Evolutionary conservation across 2,888 invertebrate genomes (phyloP).

Genomic region (Drosophila subquinaria): DNA sequence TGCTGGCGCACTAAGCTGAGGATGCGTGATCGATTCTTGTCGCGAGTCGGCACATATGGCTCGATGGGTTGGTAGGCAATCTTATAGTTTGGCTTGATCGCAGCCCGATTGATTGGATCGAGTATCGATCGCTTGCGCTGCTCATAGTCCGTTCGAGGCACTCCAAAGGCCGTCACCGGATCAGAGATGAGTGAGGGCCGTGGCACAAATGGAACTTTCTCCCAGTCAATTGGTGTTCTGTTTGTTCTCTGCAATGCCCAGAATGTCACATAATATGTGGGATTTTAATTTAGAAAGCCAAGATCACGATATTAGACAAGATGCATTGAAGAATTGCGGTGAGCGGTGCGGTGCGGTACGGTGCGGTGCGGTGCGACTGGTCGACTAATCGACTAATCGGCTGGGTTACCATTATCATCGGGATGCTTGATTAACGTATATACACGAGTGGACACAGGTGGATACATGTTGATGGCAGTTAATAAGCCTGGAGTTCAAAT

Average conservation of each 20-base stretch:
- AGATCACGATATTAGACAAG: conserved; percentile 40
- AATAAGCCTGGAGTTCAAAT: conserved; percentile 45
- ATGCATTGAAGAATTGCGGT: conserved; percentile 28
- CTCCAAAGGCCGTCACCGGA: conserved; percentile 94
- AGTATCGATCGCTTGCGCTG: conserved; percentile 85
- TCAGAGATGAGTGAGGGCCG: conserved; percentile 94
- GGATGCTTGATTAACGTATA: conserved; percentile 24
- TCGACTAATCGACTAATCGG: conserved; percentile 23
- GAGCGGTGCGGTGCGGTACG: conserved; percentile 21
- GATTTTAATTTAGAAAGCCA: conserved; percentile 61
- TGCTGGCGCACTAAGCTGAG: conserved; percentile 87
- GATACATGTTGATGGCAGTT: conserved; percentile 33
- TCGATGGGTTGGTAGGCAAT: conserved; percentile 88
- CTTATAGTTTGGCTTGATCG: conserved; percentile 88
- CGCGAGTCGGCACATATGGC: conserved; percentile 90
- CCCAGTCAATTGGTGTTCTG: conserved; percentile 91
- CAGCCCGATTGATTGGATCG: conserved; percentile 87
- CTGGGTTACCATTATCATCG: conserved; percentile 54
- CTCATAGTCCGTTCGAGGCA: conserved; percentile 86
- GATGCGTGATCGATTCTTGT: conserved; percentile 89
- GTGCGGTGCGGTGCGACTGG: conserved; percentile 20
- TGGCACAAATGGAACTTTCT: conserved; percentile 94
- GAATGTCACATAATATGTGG: conserved; percentile 69
- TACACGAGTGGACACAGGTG: conserved; percentile 32
- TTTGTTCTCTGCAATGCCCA: conserved; percentile 85